A percentile compares a stretch with the other conserved stretches of the same genome.
These are phyloP conservation scores for Sycophila sp. DNA, from an alignment of 1,140 invertebrate genomes.

Conservation along the genomic window DNA sequence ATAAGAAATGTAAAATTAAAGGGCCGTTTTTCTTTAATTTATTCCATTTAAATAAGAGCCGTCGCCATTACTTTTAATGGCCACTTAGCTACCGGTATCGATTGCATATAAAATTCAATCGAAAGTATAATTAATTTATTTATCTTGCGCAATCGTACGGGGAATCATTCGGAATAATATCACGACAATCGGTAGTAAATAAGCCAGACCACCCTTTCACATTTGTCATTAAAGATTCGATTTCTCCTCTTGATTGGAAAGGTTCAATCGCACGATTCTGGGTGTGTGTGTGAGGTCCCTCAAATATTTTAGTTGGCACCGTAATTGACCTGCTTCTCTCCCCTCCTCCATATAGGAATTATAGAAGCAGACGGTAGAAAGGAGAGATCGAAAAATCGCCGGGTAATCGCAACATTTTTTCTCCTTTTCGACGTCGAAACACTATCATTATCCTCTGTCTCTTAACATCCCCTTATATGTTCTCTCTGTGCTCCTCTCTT, in stretches of 20 bases:
- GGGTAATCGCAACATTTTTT: slow-evolving; percentile 15
- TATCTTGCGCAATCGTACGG: too few species aligned
- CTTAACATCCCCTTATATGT: neutral
- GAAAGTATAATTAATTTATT: too few species aligned
- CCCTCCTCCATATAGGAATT: neutral
- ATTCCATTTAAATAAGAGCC: too few species aligned
- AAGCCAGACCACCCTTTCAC: neutral
- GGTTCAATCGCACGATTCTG: too few species aligned
- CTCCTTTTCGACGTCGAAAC: neutral
- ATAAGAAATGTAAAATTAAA: too few species aligned
- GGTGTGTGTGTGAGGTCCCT: neutral
- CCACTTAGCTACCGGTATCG: too few species aligned
- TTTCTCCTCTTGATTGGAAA: neutral
- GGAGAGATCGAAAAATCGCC: neutral
- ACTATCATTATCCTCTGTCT: slow-evolving; percentile 28
- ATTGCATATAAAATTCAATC: too few species aligned
- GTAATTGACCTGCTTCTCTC: neutral
- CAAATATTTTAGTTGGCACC: neutral
- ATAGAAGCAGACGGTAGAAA: slow-evolving; percentile 1
- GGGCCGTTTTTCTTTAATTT: too few species aligned
- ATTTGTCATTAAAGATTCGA: neutral
- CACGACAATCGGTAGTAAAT: neutral
- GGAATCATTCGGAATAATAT: neutral
- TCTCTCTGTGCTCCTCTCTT: neutral
- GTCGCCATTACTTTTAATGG: too few species aligned